Evolutionary conservation across 2,888 invertebrate genomes (phyloP), one percentile per base, ranked within the genome.

Genomic region (Nomada ruficornis): DNA sequence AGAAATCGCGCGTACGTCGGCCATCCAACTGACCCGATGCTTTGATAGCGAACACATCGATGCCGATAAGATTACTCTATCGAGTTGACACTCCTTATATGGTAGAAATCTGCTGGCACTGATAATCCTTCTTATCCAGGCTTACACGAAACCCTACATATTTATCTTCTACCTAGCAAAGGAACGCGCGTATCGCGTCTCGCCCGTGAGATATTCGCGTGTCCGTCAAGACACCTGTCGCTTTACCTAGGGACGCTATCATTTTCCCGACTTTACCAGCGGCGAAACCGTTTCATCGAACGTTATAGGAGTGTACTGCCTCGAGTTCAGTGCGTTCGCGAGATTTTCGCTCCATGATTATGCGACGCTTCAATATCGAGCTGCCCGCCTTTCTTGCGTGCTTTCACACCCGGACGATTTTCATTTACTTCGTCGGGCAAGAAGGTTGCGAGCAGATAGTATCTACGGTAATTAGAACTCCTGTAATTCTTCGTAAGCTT

Each of bases 41-140:
- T 50, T 26, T 10, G 78, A 83, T 86, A 79, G 65, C n/a, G 13
- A 11, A 20, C 23, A 10, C 20, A 59, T 44, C 52, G 60, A 76
- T 44, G 15, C n/a, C 44, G 88, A 88, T 88, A 88, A 88, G 88
- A 88, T 88, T 88, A 83, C 47, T 36, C 52, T 82, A 86, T 86
- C 7, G 36, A n/a, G 23, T 23, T 29, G 36, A 54, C 62, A 62
- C 47, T 42, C 79, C 79, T 77, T 82, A 76, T 76, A 86, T 70
- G 77, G 67, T 54, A 54, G 4, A 64, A 23, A 42, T 67, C 36
- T 54, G 54, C 52, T 9, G 26, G 42, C 13, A n/a, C 55, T 7
- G 55, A 57, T 73, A 59, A 63, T 74, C 47, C 2, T 10, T 29
- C 44, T 52, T 44, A 62, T 44, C 47, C 18, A 42, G 0, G 15